These are phyloP conservation scores for Margarornis squamiger DNA, from an alignment of 2,797 vertebrate genomes.

Conservation along the genomic window DNA sequence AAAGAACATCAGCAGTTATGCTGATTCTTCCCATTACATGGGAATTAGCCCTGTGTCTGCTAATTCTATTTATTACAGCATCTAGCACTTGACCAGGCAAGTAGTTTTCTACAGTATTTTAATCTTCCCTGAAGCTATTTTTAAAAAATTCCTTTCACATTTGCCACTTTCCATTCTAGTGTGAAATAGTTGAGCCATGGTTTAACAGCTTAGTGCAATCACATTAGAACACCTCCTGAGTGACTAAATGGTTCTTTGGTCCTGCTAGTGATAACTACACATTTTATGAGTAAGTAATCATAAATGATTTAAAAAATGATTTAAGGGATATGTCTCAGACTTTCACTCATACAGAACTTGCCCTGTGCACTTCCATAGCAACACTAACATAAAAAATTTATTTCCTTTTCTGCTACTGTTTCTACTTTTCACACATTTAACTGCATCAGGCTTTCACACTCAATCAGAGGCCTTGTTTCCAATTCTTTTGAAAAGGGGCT, in stretches of 20 bases:
- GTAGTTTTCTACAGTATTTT: neutral
- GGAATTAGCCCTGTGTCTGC: neutral
- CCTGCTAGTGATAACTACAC: neutral
- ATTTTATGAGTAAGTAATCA: neutral
- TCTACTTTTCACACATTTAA: neutral
- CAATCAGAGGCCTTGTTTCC: neutral
- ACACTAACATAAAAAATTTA: neutral
- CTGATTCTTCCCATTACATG: neutral
- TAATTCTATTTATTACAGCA: neutral
- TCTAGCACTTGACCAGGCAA: neutral
- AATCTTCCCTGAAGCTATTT: neutral
- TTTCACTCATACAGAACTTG: neutral
- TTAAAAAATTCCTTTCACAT: neutral
- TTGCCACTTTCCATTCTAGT: neutral
- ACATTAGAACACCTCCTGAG: neutral
- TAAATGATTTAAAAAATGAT: accelerated
- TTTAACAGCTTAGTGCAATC: neutral
- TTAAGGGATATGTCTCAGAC: neutral
- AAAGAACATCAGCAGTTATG: neutral
- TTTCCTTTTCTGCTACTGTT: neutral
- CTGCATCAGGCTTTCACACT: neutral
- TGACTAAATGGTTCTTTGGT: neutral
- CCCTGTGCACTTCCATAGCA: accelerated
- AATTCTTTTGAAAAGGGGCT: neutral
- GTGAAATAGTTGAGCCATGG: neutral